These are phyloP conservation scores for Rhinoderma darwinii DNA, from an alignment of 2,113 vertebrate species.

Conservation along the genomic window DNA sequence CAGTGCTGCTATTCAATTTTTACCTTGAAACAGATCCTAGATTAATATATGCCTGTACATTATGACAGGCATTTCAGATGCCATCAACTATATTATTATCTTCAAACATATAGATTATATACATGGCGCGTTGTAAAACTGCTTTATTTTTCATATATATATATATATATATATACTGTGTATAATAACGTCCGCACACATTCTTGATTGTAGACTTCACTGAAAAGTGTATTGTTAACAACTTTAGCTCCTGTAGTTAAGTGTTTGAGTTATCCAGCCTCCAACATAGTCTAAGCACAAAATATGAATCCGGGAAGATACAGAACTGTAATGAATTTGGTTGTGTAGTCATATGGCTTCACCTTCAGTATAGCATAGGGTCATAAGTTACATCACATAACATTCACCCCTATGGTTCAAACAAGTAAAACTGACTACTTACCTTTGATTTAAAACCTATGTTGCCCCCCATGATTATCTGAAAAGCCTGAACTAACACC, in stretches of 20 bases:
- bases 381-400: slow-evolving; percentile 48
- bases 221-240: background rate
- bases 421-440: slow-evolving; percentile 53
- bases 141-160: background rate
- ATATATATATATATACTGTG: too few species aligned
- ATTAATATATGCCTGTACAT: slow-evolving; percentile 39
- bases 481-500: slow-evolving; percentile 53
- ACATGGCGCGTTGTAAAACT: slow-evolving; percentile 5
- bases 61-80: slow-evolving; percentile 8
- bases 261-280: background rate
- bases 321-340: background rate
- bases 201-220: background rate
- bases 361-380: slow-evolving; percentile 15
- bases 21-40: slow-evolving; percentile 40
- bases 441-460: slow-evolving; percentile 55
- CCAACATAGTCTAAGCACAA: background rate
- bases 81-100: slow-evolving; percentile 11
- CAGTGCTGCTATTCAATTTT: slow-evolving; percentile 10
- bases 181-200: slow-evolving; percentile 23
- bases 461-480: slow-evolving; percentile 54
- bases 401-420: slow-evolving; percentile 21
- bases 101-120: slow-evolving; percentile 6
- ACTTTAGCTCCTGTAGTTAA: background rate
- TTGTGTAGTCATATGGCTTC: background rate
- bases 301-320: background rate